These are phyloP conservation scores for Hyles lineata DNA, from an alignment of 2,888 invertebrate genomes.

Conservation along the genomic window DNA sequence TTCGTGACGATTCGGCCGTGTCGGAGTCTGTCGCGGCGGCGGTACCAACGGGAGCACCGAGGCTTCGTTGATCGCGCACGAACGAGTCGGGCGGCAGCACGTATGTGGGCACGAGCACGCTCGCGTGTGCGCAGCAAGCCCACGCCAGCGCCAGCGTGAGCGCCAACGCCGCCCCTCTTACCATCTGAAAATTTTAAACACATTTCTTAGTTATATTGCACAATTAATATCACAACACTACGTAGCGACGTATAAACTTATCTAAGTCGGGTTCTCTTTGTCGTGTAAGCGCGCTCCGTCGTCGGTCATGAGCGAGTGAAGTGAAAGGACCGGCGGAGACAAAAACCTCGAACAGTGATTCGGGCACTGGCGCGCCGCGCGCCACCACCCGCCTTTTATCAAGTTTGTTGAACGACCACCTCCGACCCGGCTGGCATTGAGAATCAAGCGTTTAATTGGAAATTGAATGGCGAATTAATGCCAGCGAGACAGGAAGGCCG, in stretches of 20 bases:
- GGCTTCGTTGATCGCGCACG: constrained; percentile 81
- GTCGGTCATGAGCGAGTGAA: constrained; percentile 73
- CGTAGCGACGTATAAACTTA: constrained; percentile 68
- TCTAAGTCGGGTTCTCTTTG: constrained; percentile 75
- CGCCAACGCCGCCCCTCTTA: constrained; percentile 83
- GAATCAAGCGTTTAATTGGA: constrained; percentile 82
- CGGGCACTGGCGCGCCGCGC: constrained; percentile 76
- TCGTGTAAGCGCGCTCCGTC: constrained; percentile 62
- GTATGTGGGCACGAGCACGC: constrained; percentile 82
- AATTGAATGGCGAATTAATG: constrained; percentile 80
- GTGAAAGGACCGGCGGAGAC: constrained; percentile 80
- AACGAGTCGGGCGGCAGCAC: constrained; percentile 83
- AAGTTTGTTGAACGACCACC: constrained; percentile 74
- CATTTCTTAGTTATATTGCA: constrained; percentile 64
- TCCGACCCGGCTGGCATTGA: constrained; percentile 81
- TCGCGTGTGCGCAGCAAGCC: constrained; percentile 68
- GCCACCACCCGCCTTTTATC: constrained; percentile 80
- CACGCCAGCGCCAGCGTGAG: constrained; percentile 79
- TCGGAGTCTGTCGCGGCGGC: constrained; percentile 53
- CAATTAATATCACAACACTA: constrained; percentile 46
- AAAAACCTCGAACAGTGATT: constrained; percentile 74
- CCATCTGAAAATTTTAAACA: constrained; percentile 82
- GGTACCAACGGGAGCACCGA: constrained; percentile 53
- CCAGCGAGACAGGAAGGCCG: constrained; percentile 78
- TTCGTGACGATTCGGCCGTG: constrained; percentile 78